Evolutionary conservation across 2,113 vertebrate genomes (phyloP).

Genomic region (Neoarius graeffei): DNA sequence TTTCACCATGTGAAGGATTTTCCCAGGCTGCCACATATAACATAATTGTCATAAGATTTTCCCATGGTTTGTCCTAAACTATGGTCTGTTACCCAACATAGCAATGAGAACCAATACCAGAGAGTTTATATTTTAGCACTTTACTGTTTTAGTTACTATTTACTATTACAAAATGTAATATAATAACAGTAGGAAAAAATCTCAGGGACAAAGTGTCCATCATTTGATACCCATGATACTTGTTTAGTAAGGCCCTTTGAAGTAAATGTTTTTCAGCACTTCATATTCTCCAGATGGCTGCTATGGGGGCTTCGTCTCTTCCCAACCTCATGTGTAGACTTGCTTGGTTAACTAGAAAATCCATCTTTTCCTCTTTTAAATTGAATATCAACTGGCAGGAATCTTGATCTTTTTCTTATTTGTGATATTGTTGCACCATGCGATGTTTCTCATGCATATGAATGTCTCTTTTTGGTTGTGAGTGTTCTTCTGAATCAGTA

Average conservation of each 20-base stretch:
- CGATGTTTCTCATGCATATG: not conserved
- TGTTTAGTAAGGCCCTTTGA: not conserved
- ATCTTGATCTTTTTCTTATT: not conserved
- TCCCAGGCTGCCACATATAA: no score
- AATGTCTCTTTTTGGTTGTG: not conserved
- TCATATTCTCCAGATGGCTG: not conserved
- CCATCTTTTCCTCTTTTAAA: not conserved
- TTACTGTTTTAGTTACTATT: not conserved
- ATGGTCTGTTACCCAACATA: not conserved
- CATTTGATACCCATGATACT: not conserved
- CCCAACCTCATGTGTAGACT: not conserved
- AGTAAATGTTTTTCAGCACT: not conserved
- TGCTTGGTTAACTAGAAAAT: not conserved
- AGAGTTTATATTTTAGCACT: not conserved
- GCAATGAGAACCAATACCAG: not conserved
- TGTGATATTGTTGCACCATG: not conserved
- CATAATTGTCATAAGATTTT: not conserved
- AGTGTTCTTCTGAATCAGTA: not conserved
- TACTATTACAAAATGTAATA: not conserved
- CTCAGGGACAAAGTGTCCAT: not conserved
- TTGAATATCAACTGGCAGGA: not conserved
- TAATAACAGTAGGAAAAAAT: not conserved
- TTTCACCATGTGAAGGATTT: not conserved
- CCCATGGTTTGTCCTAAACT: not conserved
- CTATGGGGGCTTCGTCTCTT: not conserved